Base-by-base conservation (phyloP, 1,140 invertebrate genomes). In the Mactra quadrangularis region DNA sequence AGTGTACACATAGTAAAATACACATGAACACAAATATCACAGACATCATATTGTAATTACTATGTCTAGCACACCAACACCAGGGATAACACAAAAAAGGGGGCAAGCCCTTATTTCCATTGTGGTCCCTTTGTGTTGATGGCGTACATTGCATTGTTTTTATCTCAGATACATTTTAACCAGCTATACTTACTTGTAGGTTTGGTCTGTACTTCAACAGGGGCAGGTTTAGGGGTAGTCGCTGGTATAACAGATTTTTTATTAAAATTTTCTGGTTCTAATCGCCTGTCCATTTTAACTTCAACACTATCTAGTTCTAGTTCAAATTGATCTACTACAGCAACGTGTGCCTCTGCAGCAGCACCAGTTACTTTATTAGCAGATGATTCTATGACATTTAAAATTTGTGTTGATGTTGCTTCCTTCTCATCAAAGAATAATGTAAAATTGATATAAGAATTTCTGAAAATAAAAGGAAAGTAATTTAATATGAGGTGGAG, bases 231-330 rank as follows among this genome's bases (percentile, higher is more conserved):
- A 29, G 70, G 50, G 0, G 68, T 62, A 53, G 55, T 62, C 6
- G 25, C 47, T 15, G 47, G 19, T 9, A 25, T 27, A 19, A 53
- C 27, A 35, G 27, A 60, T 33, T 74, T 82, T 57, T 74, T 82
- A 45, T 82, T 71, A 38, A 82, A 82, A 22, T 68, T 82, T 29
- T 74, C 79, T 15, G 79, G 79, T 74, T 82, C 79, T 19, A 72
- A 35, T 50, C 70, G 53, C 4, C 68, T 33, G 3, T 82, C 79
- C 45, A 82, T 82, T n/a, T 55, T 60, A 11, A 82, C 53, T 35
- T 74, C 47, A 19, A 53, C 55, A 11, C 27, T 62, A 45, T 64
- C 47, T 25, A 82, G 38, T 45, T 82, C 79, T 25, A 82, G 45
- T 25, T 55, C 53, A 38, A 82, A 74, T 38, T 82, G 72, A 29